These are phyloP conservation scores for Herpetotheres cachinnans DNA, from an alignment of 2,113 vertebrate genomes.

Conservation along the genomic window DNA sequence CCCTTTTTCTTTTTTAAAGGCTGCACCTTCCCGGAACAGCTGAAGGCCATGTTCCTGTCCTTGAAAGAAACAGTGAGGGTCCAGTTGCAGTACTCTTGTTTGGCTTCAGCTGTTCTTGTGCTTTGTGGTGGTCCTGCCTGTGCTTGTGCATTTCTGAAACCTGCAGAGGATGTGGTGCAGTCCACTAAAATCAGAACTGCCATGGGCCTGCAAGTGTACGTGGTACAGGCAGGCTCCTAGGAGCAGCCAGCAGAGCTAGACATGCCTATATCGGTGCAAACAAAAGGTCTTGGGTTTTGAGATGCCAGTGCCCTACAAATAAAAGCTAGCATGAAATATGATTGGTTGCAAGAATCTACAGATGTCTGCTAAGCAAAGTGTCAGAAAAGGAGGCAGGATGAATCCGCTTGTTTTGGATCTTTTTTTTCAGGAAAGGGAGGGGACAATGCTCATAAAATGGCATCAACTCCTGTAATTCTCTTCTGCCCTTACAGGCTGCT, in stretches of 20 bases:
- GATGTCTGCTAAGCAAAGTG: not conserved
- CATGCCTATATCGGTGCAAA: not conserved
- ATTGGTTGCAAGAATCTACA: not conserved
- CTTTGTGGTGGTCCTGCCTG: not conserved
- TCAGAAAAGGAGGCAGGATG: not conserved
- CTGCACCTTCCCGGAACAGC: not conserved
- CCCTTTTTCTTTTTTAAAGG: not conserved
- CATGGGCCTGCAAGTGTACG: not conserved
- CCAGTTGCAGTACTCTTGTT: not conserved
- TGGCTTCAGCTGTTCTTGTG: not conserved
- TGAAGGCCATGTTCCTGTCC: not conserved
- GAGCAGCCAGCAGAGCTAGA: not conserved
- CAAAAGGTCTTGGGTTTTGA: not conserved
- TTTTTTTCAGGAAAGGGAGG: not conserved
- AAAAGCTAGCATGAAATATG: not conserved
- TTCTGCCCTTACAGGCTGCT: conserved; percentile 48
- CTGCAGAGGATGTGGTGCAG: not conserved
- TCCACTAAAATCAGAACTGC: not conserved
- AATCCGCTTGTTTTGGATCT: not conserved
- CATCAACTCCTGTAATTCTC: not conserved
- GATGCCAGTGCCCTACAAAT: not conserved
- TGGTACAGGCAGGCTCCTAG: not conserved
- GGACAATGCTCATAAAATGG: not conserved
- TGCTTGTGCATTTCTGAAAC: not conserved
- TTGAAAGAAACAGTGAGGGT: not conserved